These are phyloP conservation scores for Chironomus tentans DNA, from an alignment of 2,888 invertebrate species.

Conservation along the genomic window DNA sequence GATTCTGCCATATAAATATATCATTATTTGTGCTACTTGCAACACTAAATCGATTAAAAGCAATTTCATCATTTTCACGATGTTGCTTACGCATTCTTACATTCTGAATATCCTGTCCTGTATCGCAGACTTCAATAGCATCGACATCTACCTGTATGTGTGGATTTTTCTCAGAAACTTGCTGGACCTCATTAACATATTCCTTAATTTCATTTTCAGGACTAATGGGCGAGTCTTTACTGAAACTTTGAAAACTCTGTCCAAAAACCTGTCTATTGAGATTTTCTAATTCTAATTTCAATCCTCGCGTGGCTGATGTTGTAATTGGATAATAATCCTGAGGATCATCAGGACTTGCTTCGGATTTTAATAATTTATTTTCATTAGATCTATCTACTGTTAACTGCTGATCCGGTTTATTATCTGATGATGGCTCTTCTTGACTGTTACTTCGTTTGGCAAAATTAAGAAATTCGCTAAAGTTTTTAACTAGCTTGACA, in stretches of 20 bases:
- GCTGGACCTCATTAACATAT: not conserved
- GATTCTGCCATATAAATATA: constrained; percentile 73
- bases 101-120: not conserved
- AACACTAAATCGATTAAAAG: constrained; percentile 35
- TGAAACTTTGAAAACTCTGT: constrained; percentile 35
- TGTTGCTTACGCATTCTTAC: not conserved
- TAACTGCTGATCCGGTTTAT: constrained; percentile 38
- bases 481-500: constrained; percentile 59
- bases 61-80: constrained; percentile 30
- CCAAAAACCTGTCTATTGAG: constrained; percentile 78
- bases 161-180: not conserved
- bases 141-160: constrained; percentile 6
- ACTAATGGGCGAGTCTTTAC: constrained; percentile 23
- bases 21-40: constrained; percentile 47
- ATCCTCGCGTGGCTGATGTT: constrained; percentile 74
- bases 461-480: constrained; percentile 76
- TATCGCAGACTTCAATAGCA: constrained; percentile 20
- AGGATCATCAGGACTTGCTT: constrained; percentile 62
- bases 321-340: constrained; percentile 81
- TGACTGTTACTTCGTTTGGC: constrained; percentile 55
- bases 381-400: constrained; percentile 37
- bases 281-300: constrained; percentile 72
- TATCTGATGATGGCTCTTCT: constrained; percentile 42
- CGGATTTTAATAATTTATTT: not conserved
- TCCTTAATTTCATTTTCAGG: constrained; percentile 1